Conservation (phyloP, 2,113 vertebrate species). For the Okapia johnstoni region DNA sequence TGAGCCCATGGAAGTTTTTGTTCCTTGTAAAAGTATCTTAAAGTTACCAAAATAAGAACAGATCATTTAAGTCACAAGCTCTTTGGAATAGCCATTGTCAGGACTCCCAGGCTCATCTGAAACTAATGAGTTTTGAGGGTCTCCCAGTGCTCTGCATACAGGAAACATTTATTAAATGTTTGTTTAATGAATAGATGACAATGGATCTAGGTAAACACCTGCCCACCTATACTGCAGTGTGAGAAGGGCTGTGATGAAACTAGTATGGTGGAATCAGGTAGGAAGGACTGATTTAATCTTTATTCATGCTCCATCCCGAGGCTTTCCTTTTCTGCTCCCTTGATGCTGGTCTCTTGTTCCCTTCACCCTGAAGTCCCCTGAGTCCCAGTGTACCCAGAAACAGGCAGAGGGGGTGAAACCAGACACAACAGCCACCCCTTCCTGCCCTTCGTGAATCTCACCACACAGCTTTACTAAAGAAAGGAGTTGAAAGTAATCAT, state of each 20-base stretch:
- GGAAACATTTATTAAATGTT: not conserved
- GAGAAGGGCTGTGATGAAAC: not conserved
- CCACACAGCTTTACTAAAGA: not conserved
- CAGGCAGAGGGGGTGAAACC: rapidly evolving
- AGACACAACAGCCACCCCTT: not conserved
- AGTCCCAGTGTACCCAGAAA: not conserved
- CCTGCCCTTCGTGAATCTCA: not conserved
- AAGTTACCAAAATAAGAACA: not conserved
- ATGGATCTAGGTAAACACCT: not conserved
- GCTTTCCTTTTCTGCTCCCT: not conserved
- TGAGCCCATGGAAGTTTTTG: not conserved
- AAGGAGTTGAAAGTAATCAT: constrained; percentile 1
- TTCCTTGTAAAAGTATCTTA: not conserved
- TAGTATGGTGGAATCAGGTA: not conserved
- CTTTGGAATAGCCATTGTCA: not conserved
- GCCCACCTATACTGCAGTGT: not conserved
- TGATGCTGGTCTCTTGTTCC: not conserved
- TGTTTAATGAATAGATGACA: not conserved
- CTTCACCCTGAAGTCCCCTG: not conserved
- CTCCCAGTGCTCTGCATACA: not conserved
- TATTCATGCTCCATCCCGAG: not conserved
- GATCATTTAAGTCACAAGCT: not conserved
- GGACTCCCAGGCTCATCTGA: not conserved
- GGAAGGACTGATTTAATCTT: not conserved
- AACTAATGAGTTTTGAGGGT: not conserved